These are phyloP conservation scores for Porites australiensis DNA, from an alignment of 64 coral and sea anemone species.

Conservation along the genomic window DNA sequence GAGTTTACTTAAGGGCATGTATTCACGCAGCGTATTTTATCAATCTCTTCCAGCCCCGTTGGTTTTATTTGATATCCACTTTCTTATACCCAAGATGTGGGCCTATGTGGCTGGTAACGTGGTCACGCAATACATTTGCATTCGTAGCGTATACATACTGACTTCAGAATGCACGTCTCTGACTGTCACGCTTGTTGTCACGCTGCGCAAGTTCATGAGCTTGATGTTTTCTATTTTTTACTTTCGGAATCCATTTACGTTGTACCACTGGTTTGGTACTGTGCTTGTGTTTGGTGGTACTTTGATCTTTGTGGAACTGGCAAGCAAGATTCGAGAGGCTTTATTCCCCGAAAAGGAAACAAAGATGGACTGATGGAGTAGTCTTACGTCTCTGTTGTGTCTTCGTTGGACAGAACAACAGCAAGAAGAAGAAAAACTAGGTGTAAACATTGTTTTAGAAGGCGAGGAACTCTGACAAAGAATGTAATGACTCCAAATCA, in stretches of 20 bases:
- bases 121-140: conserved; percentile 91
- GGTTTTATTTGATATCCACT: conserved; percentile 47
- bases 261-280: conserved; percentile 95
- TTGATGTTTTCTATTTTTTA: conserved; percentile 91
- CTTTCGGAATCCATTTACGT: conserved; percentile 90
- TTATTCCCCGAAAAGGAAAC: conserved; percentile 48
- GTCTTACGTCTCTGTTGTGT: background rate
- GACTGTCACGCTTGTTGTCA: conserved; percentile 94
- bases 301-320: conserved; percentile 84
- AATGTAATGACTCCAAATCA: conserved; percentile 11
- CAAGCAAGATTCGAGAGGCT: conserved; percentile 72
- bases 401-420: background rate
- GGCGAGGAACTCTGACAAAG: background rate
- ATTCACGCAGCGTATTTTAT: too few species aligned
- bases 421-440: background rate
- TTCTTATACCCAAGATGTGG: conserved; percentile 87
- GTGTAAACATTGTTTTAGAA: background rate
- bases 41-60: conserved; percentile 71
- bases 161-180: conserved; percentile 93
- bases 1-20: too few species aligned
- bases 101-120: conserved; percentile 85
- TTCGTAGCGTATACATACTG: conserved; percentile 87
- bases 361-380: conserved; percentile 64
- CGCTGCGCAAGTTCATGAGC: conserved; percentile 94
- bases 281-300: conserved; percentile 84